Percentiles rank a stretch among this genome's conserved stretches.
Conservation (phyloP, 2,113 vertebrate species). For the Microtus pennsylvanicus region DNA sequence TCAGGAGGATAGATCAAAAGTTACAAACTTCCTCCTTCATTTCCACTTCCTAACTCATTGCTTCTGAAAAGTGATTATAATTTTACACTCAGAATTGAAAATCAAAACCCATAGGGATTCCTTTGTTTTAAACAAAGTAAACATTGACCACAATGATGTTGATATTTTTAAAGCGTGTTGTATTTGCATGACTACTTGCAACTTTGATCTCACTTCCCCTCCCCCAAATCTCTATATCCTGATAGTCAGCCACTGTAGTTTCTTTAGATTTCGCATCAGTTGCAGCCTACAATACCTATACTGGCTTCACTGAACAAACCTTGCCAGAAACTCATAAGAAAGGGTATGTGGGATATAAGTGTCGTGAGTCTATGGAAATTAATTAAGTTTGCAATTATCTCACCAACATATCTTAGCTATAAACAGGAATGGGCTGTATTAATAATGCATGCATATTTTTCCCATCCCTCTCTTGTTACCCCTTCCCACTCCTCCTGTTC, state of each 20-base stretch:
- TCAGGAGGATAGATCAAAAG: background rate
- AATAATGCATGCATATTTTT: background rate
- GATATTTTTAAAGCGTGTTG: background rate
- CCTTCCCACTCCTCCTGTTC: background rate
- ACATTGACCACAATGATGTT: background rate
- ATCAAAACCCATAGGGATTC: background rate
- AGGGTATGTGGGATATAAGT: background rate
- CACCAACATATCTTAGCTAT: background rate
- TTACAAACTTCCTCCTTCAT: background rate
- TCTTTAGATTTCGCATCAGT: background rate
- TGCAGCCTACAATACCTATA: background rate
- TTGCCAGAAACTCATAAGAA: background rate
- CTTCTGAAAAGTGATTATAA: background rate
- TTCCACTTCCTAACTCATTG: background rate
- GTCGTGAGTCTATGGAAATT: background rate
- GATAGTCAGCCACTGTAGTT: background rate
- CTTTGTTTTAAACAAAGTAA: background rate
- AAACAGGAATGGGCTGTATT: background rate
- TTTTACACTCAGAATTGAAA: background rate
- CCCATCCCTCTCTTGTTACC: accelerated
- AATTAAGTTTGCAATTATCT: background rate
- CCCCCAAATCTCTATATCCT: background rate
- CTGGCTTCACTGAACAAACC: background rate
- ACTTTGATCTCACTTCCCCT: background rate
- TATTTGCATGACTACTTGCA: background rate